Evolutionary conservation across 2,888 invertebrate genomes (phyloP).

Genomic region (Stenurella melanura): DNA sequence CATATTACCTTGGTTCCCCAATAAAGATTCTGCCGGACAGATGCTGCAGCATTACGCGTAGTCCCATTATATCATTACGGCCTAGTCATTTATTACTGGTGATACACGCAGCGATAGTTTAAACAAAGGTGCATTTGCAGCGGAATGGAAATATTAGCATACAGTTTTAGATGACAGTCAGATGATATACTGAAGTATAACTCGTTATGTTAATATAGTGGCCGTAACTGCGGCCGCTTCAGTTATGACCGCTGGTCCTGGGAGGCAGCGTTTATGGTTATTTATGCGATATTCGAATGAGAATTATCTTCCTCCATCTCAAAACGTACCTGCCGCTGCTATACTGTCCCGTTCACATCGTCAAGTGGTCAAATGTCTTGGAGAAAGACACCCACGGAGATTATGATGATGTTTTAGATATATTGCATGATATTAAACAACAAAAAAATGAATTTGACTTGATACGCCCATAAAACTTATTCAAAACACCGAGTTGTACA

Average conservation of each 20-base stretch:
- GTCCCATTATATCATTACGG: conserved; percentile 64
- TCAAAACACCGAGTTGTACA: neutral
- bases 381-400: conserved; percentile 55
- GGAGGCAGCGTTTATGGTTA: conserved; percentile 71
- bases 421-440: neutral
- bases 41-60: conserved; percentile 65
- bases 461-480: neutral
- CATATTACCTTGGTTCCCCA: conserved; percentile 51
- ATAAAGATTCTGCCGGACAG: conserved; percentile 53
- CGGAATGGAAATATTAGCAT: conserved; percentile 72
- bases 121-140: conserved; percentile 72
- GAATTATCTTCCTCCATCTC: conserved; percentile 56
- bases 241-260: conserved; percentile 69
- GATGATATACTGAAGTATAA: conserved; percentile 73
- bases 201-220: conserved; percentile 73
- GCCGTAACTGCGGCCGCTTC: conserved; percentile 51
- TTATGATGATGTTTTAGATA: conserved; percentile 48
- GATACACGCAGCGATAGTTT: conserved; percentile 66
- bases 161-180: conserved; percentile 73
- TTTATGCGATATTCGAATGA: conserved; percentile 69
- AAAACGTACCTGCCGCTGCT: conserved; percentile 42
- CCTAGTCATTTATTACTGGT: conserved; percentile 64
- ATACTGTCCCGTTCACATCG: conserved; percentile 41
- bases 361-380: conserved; percentile 44
- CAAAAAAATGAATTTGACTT: neutral